These are phyloP conservation scores for Nyctereutes procyonoides DNA, from an alignment of 2,113 vertebrate genomes.

Conservation along the genomic window DNA sequence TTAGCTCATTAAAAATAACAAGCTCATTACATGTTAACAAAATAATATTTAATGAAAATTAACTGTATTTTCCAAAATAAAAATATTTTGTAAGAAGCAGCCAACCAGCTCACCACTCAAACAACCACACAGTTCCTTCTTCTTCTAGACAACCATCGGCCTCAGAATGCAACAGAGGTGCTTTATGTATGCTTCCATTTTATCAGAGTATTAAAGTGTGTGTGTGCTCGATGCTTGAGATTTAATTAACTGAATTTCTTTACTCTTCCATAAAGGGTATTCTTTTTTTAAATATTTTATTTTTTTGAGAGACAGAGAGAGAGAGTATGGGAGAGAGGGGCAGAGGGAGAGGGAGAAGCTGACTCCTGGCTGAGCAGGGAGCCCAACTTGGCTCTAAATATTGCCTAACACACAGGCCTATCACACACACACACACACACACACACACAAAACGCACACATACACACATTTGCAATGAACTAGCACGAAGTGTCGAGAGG, in stretches of 20 bases:
- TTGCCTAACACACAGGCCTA: background rate
- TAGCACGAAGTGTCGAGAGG: background rate
- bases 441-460: background rate
- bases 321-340: background rate
- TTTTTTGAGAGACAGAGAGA: background rate
- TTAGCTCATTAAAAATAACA: background rate
- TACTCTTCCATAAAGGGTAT: background rate
- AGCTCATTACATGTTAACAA: background rate
- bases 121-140: background rate
- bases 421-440: background rate
- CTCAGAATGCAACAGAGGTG: background rate
- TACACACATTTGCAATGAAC: background rate
- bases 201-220: background rate
- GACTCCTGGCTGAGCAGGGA: background rate
- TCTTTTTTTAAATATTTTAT: background rate
- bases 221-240: background rate
- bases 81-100: background rate
- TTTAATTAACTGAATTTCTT: background rate
- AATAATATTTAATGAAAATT: constrained; percentile 14
- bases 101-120: background rate
- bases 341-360: background rate
- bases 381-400: background rate
- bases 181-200: background rate
- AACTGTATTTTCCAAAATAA: constrained; percentile 10
- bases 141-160: background rate